These are phyloP conservation scores for Hyalella azteca DNA, from an alignment of 2,888 invertebrate genomes.

Conservation along the genomic window DNA sequence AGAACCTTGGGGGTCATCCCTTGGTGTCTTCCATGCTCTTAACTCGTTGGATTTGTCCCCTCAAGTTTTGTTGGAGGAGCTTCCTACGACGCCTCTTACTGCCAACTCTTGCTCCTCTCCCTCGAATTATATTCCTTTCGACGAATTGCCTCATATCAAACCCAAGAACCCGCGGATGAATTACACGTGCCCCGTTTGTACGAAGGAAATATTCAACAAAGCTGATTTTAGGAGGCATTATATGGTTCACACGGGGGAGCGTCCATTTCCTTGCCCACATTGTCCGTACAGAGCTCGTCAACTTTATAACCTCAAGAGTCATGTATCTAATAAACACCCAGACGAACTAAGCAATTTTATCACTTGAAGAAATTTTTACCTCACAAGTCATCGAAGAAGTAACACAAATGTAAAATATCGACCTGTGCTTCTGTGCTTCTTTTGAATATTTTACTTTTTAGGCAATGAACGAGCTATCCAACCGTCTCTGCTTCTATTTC, in stretches of 20 bases:
- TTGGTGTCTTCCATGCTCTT: conserved; percentile 9
- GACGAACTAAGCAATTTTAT: neutral
- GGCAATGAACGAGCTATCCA: no score
- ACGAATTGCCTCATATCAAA: conserved; percentile 22
- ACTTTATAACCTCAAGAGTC: conserved; percentile 46
- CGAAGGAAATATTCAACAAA: conserved; percentile 29
- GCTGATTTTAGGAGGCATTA: conserved; percentile 29
- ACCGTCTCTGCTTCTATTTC: no score
- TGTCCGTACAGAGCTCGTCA: conserved; percentile 40
- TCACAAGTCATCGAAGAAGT: no score
- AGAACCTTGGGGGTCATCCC: neutral
- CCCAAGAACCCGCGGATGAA: conserved; percentile 1
- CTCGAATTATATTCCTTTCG: conserved; percentile 10
- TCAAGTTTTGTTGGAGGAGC: conserved; percentile 20
- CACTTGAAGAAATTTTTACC: no score
- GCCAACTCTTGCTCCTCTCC: conserved; percentile 2
- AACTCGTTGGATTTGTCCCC: conserved; percentile 25
- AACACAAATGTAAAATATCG: no score
- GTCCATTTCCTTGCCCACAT: conserved; percentile 4
- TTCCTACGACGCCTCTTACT: neutral
- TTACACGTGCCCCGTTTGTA: conserved; percentile 31
- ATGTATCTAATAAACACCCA: conserved; percentile 35
- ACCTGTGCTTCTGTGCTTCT: no score
- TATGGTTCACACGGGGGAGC: conserved; percentile 27
- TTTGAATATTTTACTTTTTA: no score